Percentiles rank a stretch among this genome's conserved stretches.
Evolutionary conservation across 2,888 invertebrate genomes (phyloP).

Genomic region (Sinohyriopsis cumingii): DNA sequence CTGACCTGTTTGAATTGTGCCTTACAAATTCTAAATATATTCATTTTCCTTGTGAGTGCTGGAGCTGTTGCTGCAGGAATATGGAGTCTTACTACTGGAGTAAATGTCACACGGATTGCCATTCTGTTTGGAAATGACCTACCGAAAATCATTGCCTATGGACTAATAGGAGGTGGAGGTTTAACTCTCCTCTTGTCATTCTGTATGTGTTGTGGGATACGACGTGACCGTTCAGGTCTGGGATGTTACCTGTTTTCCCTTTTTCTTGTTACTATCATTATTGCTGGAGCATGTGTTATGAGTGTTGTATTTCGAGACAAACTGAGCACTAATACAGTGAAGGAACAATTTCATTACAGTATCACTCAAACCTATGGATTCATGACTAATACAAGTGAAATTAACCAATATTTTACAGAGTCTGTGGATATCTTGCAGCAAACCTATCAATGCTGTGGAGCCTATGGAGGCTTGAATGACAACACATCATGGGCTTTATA

Average conservation of each 20-base stretch:
- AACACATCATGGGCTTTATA: constrained; percentile 34
- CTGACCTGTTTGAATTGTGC: constrained; percentile 26
- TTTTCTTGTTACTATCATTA: constrained; percentile 22
- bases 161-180: constrained; percentile 25
- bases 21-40: constrained; percentile 28
- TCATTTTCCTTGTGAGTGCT: constrained; percentile 28
- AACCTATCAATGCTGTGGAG: constrained; percentile 35
- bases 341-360: too few species aligned
- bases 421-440: constrained; percentile 33
- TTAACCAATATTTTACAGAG: constrained; percentile 28
- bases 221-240: constrained; percentile 31
- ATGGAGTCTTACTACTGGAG: constrained; percentile 30
- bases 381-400: too few species aligned
- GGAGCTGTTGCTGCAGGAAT: constrained; percentile 24
- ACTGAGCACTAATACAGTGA: constrained; percentile 3
- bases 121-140: constrained; percentile 31
- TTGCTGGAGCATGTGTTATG: constrained; percentile 26
- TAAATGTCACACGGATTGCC: constrained; percentile 29
- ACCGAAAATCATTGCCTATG: constrained; percentile 27
- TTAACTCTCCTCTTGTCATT: constrained; percentile 27
- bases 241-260: constrained; percentile 35
- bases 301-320: constrained; percentile 32
- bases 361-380: too few species aligned
- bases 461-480: constrained; percentile 29
- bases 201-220: constrained; percentile 34